These are phyloP conservation scores for Scaptomyza cyrtandrae DNA, from an alignment of 2,888 invertebrate species.

Conservation along the genomic window DNA sequence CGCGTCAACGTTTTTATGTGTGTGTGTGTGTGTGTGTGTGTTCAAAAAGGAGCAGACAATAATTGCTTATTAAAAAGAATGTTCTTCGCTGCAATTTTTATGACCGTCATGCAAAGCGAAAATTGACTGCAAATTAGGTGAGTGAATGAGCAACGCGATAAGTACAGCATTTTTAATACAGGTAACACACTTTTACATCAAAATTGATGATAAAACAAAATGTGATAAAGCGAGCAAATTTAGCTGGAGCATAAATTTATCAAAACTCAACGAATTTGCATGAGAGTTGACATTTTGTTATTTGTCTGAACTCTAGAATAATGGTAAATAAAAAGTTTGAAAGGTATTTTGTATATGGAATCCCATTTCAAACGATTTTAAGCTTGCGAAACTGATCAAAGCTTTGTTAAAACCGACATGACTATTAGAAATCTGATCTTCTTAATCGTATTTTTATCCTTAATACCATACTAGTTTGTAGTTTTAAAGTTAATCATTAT, in stretches of 20 bases:
- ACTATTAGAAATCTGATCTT: too few relatives aligned
- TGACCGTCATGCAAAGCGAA: constrained; percentile 61
- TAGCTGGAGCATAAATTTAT: too few relatives aligned
- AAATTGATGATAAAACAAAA: neutral
- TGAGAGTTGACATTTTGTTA: neutral
- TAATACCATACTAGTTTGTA: too few relatives aligned
- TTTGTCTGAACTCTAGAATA: too few relatives aligned
- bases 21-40: neutral
- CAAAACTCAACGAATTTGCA: neutral
- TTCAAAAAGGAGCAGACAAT: constrained; percentile 70
- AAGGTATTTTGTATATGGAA: too few relatives aligned
- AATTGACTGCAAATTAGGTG: constrained; percentile 74
- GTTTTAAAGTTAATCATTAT: too few relatives aligned
- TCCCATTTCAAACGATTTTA: too few relatives aligned
- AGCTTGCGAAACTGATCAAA: too few relatives aligned
- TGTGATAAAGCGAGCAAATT: neutral
- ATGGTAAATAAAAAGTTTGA: too few relatives aligned
- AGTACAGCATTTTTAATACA: neutral
- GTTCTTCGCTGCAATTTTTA: constrained; percentile 65
- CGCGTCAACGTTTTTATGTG: constrained; percentile 53
- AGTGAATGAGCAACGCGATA: constrained; percentile 20
- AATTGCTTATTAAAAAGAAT: constrained; percentile 76
- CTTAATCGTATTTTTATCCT: too few relatives aligned
- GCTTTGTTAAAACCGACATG: too few relatives aligned
- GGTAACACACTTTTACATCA: neutral